Evolutionary conservation across 1,140 invertebrate genomes (phyloP).

Genomic region (Drosophila sucinea): DNA sequence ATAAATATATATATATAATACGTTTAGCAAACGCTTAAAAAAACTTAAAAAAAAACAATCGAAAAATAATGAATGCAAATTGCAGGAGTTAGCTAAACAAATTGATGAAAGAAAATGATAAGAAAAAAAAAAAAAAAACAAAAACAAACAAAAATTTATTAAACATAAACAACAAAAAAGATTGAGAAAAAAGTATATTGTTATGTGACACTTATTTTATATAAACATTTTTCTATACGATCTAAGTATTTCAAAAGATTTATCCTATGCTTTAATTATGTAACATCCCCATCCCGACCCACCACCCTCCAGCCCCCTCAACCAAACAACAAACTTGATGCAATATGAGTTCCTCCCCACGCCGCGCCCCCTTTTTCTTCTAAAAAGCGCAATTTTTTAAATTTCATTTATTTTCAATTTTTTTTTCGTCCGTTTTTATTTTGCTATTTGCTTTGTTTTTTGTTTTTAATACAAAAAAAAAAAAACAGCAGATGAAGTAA

Average conservation of each 20-base stretch:
- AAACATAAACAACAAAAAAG: constrained; percentile 51
- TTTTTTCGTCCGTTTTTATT: constrained; percentile 38
- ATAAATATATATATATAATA: constrained; percentile 67
- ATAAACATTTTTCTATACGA: constrained; percentile 71
- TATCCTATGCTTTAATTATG: constrained; percentile 59
- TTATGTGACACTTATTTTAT: constrained; percentile 77
- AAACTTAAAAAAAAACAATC: constrained; percentile 20
- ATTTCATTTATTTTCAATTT: constrained; percentile 26
- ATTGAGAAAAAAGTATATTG: constrained; percentile 58
- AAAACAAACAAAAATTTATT: constrained; percentile 55
- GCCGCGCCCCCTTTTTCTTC: constrained; percentile 14
- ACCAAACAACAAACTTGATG: not conserved
- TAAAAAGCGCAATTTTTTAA: constrained; percentile 39
- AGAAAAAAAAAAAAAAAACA: constrained; percentile 43
- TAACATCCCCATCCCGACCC: constrained; percentile 27
- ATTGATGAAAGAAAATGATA: constrained; percentile 42
- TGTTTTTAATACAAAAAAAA: constrained; percentile 39
- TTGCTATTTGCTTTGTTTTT: constrained; percentile 29
- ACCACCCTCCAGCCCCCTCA: too few species aligned
- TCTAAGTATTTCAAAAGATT: constrained; percentile 66
- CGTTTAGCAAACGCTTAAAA: constrained; percentile 72
- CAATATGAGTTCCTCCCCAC: constrained; percentile 25
- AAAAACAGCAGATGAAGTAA: constrained; percentile 29
- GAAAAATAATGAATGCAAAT: constrained; percentile 40
- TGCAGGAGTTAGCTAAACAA: constrained; percentile 67